Evolutionary conservation across 2,888 invertebrate genomes (phyloP), one percentile per base, ranked within the genome.

Genomic region (Diploptera punctata): DNA sequence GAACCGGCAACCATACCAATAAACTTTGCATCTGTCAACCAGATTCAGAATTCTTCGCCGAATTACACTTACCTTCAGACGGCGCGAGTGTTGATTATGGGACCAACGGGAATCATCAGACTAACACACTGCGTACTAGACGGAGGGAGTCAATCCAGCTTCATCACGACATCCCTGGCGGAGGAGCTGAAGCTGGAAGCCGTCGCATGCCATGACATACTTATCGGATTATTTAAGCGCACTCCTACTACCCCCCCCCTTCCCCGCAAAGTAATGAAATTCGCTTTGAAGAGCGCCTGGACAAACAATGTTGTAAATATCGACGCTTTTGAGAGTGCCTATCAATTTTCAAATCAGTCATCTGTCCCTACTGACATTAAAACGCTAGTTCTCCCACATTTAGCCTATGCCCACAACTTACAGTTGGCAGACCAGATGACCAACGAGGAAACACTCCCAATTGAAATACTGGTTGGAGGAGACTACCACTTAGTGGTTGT

Each of bases 101-200:
- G 61, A 62, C 21, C 60, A 3, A 24, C 38, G 1, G 33, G 62
- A 16, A 13, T 67, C 18, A 67, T 3, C 26, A 67, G 31, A 67
- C 43, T 44, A 13, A 43, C 19, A 10, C 44, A 18, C 13, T 67
- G 44, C 29, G 67, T 67, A 16, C 24, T 67, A 9, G 43, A 67
- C 47, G 19, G 18, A 19, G 67, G 67, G n/a, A 44, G 67, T 43
- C 26, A 67, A 21, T 67, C 44, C 24, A 67, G 43, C 43, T 67
- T 67, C 21, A 44, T 67, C n/a, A 19, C 26, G 1, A 43, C 19
- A 16, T 44, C 44, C 5, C 5, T 67, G 16, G 21, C 21, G 21
- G 67, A 67, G 9, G 24, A 26, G 7, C 16, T 43, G 13, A 43
- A 67, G 16, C 33, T 33, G 44, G 43, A 4, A 13, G 21, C 21